Evolutionary conservation across 2,113 vertebrate species (phyloP).

Genomic region (Oncorhynchus keta): DNA sequence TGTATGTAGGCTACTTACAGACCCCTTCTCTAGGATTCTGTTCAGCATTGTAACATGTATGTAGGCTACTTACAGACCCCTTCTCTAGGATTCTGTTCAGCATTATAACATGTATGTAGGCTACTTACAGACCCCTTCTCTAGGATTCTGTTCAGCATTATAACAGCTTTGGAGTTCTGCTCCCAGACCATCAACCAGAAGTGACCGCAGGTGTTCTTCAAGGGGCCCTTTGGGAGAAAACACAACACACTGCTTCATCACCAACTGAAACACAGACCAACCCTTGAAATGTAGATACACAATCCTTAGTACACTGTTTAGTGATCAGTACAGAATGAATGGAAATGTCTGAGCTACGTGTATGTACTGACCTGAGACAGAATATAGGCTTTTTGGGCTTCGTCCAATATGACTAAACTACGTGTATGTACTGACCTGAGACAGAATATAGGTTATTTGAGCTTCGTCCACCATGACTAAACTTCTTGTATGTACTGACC

Average conservation of each 20-base stretch:
- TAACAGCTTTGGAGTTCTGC: slow-evolving; percentile 91
- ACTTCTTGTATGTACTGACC: slow-evolving; percentile 62
- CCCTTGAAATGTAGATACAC: no score
- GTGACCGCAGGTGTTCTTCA: slow-evolving; percentile 95
- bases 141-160: slow-evolving; percentile 96
- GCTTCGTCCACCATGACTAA: no score
- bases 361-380: no score
- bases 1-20: slow-evolving; percentile 60
- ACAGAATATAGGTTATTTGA: no score
- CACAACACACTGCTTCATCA: neutral
- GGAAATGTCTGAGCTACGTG: no score
- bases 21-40: slow-evolving; percentile 26
- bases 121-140: slow-evolving; percentile 94
- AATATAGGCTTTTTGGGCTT: no score
- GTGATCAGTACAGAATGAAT: no score
- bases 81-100: slow-evolving; percentile 83
- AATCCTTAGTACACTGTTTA: no score
- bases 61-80: slow-evolving; percentile 76
- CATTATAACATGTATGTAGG: slow-evolving; percentile 75
- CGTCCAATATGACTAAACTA: no score
- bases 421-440: no score
- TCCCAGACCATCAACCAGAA: slow-evolving; percentile 99
- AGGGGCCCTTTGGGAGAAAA: slow-evolving; percentile 81
- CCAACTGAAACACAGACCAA: no score
- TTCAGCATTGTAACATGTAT: no score